Percentiles rank a stretch among this genome's conserved stretches.
Conservation (phyloP, 2,888 invertebrate species). For the Cerastoderma edule region DNA sequence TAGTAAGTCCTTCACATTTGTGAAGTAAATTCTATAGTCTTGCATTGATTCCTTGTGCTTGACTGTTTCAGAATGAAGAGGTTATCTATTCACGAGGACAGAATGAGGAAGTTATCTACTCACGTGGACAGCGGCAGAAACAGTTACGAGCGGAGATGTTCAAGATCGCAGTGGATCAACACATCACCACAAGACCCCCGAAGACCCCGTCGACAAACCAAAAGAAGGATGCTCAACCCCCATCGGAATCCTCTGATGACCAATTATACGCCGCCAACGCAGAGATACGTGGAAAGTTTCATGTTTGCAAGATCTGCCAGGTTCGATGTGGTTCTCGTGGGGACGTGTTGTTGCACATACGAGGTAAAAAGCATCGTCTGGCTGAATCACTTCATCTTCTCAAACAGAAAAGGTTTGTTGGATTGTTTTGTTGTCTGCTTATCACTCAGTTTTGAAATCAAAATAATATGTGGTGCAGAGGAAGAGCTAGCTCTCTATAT, state of each 20-base stretch:
- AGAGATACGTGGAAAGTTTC: conserved; percentile 43
- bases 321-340: conserved; percentile 57
- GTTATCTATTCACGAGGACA: background rate
- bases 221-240: background rate
- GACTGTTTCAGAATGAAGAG: background rate
- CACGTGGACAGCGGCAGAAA: background rate
- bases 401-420: conserved; percentile 65
- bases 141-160: conserved; percentile 20
- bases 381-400: conserved; percentile 57
- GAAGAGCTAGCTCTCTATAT: background rate
- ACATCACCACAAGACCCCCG: conserved; percentile 51
- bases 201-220: conserved; percentile 1
- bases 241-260: background rate
- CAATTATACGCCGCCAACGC: conserved; percentile 26
- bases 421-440: too few relatives aligned
- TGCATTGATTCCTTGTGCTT: background rate
- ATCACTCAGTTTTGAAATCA: too few relatives aligned
- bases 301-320: conserved; percentile 55
- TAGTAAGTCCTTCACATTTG: background rate
- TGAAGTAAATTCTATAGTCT: background rate
- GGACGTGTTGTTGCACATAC: conserved; percentile 61
- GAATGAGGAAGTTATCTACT: background rate
- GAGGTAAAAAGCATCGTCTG: conserved; percentile 63
- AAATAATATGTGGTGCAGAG: conserved; percentile 5
- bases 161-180: conserved; percentile 66